Evolutionary conservation across 2,888 invertebrate genomes (phyloP), one percentile per base, ranked within the genome.

Genomic region (Drosophila kokeensis): DNA sequence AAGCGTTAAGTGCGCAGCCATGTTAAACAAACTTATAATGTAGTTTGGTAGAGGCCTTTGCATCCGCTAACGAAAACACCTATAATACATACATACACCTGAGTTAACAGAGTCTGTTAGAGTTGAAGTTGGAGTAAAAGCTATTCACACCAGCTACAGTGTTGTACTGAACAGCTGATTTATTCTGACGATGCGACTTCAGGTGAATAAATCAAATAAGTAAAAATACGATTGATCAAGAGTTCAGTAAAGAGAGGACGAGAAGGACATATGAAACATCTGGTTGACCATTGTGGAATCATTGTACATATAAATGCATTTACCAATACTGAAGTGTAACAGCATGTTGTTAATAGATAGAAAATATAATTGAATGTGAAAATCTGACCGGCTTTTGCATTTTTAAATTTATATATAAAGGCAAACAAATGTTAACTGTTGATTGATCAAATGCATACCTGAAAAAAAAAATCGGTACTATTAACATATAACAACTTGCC

Each of bases 51-150:
- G 21, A 45, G 45, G 13, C 13, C 13, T 21, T 45, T 21, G 21
- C 21, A 45, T 45, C 13, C 45, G 13, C 45, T 21, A 45, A 21
- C 21, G 45, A 21, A 13, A 42, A 24, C 45, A 45, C 21, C 21
- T 24, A 21, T 45, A 21, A 45, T 24, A 45, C 13, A 15, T 15
- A 21, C 52, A 21, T 24, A 21, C 52, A 52, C 7, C 52, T 32
- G 32, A 52, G 32, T 52, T 52, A 32, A 52, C 52, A 52, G 21
- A 52, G 32, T 34, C 52, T 52, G 52, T 21, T 32, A 34, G 15
- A 52, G 8, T 21, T 52, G 52, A 52, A 24, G 24, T 45, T 45
- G 32, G 30, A 52, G 21, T 32, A 15, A 21, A 50, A 52, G 21
- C 21, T 52, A 2, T 32, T 52, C 21, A 21, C 32, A 52, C 52